phyloP scores from a whole-genome alignment of 2,888 invertebrate genomes.

The Microdon myrmicae region DNA sequence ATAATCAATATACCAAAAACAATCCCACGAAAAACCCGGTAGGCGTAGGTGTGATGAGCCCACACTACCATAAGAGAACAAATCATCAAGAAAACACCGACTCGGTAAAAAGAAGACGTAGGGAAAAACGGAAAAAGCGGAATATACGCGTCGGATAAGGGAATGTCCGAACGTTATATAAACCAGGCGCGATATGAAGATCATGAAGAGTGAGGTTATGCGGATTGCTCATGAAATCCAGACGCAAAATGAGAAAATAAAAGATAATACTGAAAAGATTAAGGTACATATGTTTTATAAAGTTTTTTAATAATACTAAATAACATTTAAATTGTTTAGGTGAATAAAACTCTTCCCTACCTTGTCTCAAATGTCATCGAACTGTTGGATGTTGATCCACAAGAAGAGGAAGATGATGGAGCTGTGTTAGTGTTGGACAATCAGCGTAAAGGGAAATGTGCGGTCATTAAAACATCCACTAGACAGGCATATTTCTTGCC shows the following conservation, averaged over 20 bases:
- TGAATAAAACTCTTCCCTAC: conserved; percentile 97
- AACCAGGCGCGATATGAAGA: conserved; percentile 99
- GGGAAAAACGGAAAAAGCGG: too few relatives aligned
- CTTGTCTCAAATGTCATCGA: conserved; percentile 99
- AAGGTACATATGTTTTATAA: too few relatives aligned
- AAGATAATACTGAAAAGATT: conserved; percentile 98
- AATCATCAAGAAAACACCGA: too few relatives aligned
- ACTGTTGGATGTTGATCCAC: conserved; percentile 95
- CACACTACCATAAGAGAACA: too few relatives aligned
- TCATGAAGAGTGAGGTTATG: conserved; percentile 99
- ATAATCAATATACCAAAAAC: too few relatives aligned
- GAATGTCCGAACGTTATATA: too few relatives aligned
- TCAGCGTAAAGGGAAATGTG: conserved; percentile 98
- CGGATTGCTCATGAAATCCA: conserved; percentile 96
- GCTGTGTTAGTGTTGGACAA: conserved; percentile 98
- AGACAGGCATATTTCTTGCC: conserved; percentile 98
- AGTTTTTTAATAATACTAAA: not conserved
- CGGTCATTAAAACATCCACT: conserved; percentile 99
- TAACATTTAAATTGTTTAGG: conserved; percentile 53
- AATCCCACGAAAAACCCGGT: too few relatives aligned
- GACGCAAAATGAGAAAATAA: conserved; percentile 97
- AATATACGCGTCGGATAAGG: too few relatives aligned
- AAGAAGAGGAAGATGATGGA: conserved; percentile 98
- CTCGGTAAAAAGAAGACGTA: too few relatives aligned
- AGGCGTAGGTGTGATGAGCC: too few relatives aligned